A percentile compares a stretch with the other conserved stretches of the same genome.
These are phyloP conservation scores for Drosophila yakuba DNA, from an alignment of 1,140 invertebrate genomes.

Conservation along the genomic window DNA sequence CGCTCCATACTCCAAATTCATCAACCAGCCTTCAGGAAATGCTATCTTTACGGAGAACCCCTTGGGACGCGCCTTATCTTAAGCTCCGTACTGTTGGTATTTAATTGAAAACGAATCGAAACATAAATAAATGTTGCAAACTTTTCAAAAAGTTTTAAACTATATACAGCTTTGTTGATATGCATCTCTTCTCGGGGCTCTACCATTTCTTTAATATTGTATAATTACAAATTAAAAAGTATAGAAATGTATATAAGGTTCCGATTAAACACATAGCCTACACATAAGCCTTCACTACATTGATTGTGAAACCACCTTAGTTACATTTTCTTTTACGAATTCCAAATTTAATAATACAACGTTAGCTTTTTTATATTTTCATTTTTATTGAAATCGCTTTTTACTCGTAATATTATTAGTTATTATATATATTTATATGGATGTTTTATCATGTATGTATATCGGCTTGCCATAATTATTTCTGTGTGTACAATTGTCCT, in stretches of 20 bases:
- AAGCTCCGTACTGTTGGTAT: background rate
- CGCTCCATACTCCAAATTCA: conserved; percentile 68
- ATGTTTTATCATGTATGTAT: conserved; percentile 80
- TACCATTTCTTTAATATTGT: background rate
- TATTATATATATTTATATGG: conserved; percentile 74
- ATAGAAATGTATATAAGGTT: too few species aligned
- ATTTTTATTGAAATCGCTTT: conserved; percentile 82
- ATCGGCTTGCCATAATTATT: conserved; percentile 76
- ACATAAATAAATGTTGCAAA: conserved; percentile 19
- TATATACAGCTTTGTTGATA: background rate
- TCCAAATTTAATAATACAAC: background rate
- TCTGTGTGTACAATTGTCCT: conserved; percentile 64
- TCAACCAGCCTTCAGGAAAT: conserved; percentile 53
- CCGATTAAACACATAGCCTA: too few species aligned
- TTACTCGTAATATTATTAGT: conserved; percentile 81
- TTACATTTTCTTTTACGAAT: background rate
- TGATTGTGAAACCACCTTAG: too few species aligned
- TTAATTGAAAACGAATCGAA: conserved; percentile 20
- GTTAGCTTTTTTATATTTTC: conserved; percentile 58
- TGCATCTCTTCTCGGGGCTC: too few species aligned
- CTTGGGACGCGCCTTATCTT: conserved; percentile 41
- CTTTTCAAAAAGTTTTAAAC: conserved; percentile 51
- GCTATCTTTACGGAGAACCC: conserved; percentile 71
- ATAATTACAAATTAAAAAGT: too few species aligned
- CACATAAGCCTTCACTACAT: too few species aligned